Conservation (phyloP, 2,888 invertebrate genomes). For the Drosophila antonietae region DNA sequence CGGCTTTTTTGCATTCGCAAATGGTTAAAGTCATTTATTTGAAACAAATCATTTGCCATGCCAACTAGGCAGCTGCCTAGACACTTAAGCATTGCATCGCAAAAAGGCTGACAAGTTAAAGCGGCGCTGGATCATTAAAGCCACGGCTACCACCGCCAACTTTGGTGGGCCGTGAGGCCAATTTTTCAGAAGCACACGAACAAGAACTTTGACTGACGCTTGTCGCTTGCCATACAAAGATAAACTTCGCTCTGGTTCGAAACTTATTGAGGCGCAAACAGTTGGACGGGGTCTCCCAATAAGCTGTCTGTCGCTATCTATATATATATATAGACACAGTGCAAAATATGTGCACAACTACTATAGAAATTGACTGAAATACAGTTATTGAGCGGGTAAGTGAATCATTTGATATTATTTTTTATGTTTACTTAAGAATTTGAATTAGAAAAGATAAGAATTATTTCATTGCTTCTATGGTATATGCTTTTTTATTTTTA, state of each 20-base stretch:
- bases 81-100: conserved; percentile 32
- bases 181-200: conserved; percentile 66
- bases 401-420: neutral
- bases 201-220: conserved; percentile 75
- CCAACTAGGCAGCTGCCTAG: conserved; percentile 33
- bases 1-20: conserved; percentile 67
- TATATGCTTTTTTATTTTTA: neutral
- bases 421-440: too few species aligned
- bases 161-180: conserved; percentile 47
- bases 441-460: too few species aligned
- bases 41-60: conserved; percentile 74
- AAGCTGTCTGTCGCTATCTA: conserved; percentile 53
- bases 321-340: conserved; percentile 14
- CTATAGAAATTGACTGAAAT: neutral
- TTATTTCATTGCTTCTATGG: neutral
- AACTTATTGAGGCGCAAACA: conserved; percentile 78
- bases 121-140: conserved; percentile 55
- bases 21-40: conserved; percentile 78
- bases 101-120: conserved; percentile 61
- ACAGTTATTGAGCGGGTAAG: neutral
- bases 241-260: conserved; percentile 69
- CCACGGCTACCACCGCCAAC: conserved; percentile 16
- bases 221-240: conserved; percentile 58
- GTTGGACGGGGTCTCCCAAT: conserved; percentile 41
- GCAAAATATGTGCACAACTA: neutral